These are phyloP conservation scores for Pterocles orientalis DNA, from an alignment of 2,113 vertebrate species.

Conservation along the genomic window DNA sequence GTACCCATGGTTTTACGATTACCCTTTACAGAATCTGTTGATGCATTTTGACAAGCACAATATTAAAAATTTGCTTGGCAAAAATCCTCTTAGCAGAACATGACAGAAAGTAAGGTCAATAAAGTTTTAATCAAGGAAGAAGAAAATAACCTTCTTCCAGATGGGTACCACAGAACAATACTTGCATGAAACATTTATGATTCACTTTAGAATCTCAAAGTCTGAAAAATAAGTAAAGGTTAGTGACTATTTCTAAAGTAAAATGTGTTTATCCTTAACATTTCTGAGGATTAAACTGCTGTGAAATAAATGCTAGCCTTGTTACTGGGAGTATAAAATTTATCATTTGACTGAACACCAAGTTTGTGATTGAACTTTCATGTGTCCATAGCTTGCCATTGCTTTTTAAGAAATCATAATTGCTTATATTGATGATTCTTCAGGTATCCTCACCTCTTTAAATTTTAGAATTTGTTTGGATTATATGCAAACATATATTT, in stretches of 20 bases:
- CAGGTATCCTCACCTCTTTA: neutral
- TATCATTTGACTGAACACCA: neutral
- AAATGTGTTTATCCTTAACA: neutral
- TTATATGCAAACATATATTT: neutral
- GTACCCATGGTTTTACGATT: slow-evolving; percentile 59
- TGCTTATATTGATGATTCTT: neutral
- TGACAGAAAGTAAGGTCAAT: slow-evolving; percentile 70
- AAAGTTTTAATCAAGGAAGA: slow-evolving; percentile 65
- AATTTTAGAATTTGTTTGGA: neutral
- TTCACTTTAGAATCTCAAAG: slow-evolving; percentile 23
- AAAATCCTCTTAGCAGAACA: slow-evolving; percentile 54
- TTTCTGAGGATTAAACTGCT: neutral
- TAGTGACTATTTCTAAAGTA: neutral
- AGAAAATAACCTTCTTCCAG: slow-evolving; percentile 56
- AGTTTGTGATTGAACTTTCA: neutral
- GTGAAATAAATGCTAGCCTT: neutral
- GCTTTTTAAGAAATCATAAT: neutral
- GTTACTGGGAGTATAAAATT: neutral
- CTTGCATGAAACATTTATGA: slow-evolving; percentile 42
- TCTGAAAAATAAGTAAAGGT: slow-evolving; percentile 10
- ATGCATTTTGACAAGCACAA: slow-evolving; percentile 68
- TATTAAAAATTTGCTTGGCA: slow-evolving; percentile 66
- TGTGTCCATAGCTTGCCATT: neutral
- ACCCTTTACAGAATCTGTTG: slow-evolving; percentile 64
- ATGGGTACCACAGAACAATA: slow-evolving; percentile 52